A percentile compares a stretch with the other conserved stretches of the same genome.
Conservation (phyloP, 2,797 vertebrate genomes). For the Lutjanus campechanus region DNA sequence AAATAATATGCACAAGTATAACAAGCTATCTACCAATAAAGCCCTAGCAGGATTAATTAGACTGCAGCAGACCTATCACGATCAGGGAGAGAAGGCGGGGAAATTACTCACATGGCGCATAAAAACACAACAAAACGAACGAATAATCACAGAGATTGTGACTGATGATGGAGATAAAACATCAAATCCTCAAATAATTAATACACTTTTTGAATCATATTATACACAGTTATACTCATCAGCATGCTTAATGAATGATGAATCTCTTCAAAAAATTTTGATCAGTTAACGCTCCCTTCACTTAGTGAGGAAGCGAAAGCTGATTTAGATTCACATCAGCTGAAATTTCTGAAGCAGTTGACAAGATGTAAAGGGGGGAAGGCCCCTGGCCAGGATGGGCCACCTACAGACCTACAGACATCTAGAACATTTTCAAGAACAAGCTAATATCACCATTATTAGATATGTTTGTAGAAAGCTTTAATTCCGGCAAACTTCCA, state of each 20-base stretch:
- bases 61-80: neutral
- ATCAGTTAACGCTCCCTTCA: neutral
- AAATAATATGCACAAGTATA: too few species aligned
- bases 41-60: neutral
- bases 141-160: neutral
- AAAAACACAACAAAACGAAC: neutral
- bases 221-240: neutral
- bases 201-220: neutral
- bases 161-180: neutral
- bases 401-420: neutral
- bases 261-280: neutral
- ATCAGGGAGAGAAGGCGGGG: constrained; percentile 14
- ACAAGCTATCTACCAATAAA: neutral
- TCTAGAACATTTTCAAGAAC: neutral
- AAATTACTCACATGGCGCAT: neutral
- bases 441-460: neutral
- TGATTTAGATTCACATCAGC: constrained; percentile 3
- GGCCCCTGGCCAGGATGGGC: neutral
- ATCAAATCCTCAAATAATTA: neutral
- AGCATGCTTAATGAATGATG: too few species aligned
- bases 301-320: constrained; percentile 9
- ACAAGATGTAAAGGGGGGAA: neutral
- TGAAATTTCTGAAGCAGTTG: neutral
- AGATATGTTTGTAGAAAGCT: neutral
- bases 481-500: neutral